Evolutionary conservation across 2,888 invertebrate species (phyloP), one percentile per base, ranked within the genome.

Genomic region (Xestia c-nigrum): DNA sequence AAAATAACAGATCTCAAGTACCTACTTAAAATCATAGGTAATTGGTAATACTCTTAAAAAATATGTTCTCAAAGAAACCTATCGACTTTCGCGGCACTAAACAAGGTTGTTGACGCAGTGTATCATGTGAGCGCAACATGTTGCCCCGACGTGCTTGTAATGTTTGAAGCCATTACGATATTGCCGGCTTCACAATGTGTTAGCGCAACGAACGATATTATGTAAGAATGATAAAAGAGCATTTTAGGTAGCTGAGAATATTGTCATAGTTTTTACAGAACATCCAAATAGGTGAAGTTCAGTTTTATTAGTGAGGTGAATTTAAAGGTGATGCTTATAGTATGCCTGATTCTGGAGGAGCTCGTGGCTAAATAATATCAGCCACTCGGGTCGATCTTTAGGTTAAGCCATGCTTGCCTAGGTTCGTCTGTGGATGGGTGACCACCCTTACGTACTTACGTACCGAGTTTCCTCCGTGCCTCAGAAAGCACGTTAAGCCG

Each of bases 91-190:
- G 21, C 5, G 3, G 38, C 52, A 57, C 69, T 61, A 50, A 61
- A 73, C 71, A 71, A 38, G 50, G 43, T 40, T 50, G 68, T 74
- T 65, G 52, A n/a, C 19, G 61, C 43, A 65, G 61, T 78, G 74
- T 68, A 81, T 83, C 84, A 82, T 69, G 65, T 63, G n/a, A 9
- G 24, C 38, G 68, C 71, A 72, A 83, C 80, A 80, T 65, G 83
- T 72, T 69, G 71, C 74, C 68, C 57, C 9, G 75, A 83, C 84
- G 72, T 83, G 84, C 24, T 12, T 61, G 65, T 82, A 72, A 83
- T 72, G 80, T 61, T 72, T 46, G 63, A 47, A 72, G 55, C 82
- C 80, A 82, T 83, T 83, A 82, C 46, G 71, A 43, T 83, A 82
- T 83, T 83, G 68, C 82, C 50, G 14, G 43, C 46, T 55, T 55